Base-by-base conservation (phyloP, 2,888 invertebrate species). In the Amphiduros pacificus region DNA sequence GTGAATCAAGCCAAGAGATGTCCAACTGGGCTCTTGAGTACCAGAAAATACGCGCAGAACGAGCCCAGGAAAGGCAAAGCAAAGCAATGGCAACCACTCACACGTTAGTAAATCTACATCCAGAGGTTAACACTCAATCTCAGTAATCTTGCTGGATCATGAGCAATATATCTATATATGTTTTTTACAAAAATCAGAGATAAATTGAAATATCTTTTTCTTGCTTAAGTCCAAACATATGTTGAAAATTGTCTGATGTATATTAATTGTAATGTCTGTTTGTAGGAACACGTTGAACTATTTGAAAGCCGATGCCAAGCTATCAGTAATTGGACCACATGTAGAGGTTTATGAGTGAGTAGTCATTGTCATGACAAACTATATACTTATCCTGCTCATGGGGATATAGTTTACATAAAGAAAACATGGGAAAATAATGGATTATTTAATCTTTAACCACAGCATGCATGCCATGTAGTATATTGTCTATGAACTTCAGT, bases 261-360 rank as follows among this genome's bases (percentile, higher is more conserved):
- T 5, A 28, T 22, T 52, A 6, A 14, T 54, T 54, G 24, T 36
- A 40, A 14, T 36, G 24, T 61, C 32, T 49, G 22, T 50, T 51
- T 52, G 6, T 65, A 75, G 74, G 63, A 73, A 71, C 60, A 58
- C 68, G 59, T 63, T 67, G 55, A 72, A 75, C 58, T 69, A 71
- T 28, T 70, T 69, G 52, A 66, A 67, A 22, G 68, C 70, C 50
- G 62, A 68, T 27, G 63, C 72, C 3, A 74, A 70, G 61, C 57
- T 74, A 3, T 66, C 74, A 22, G 65, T 73, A 24, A 79, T 80
- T 65, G 80, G 80, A 40, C 78, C 79, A 32, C 80, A 80, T 70
- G 79, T 79, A 14, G 77, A 80, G 55, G 74, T 80, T 27, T 80
- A 80, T 64, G 73, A 75, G 80, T 80, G 69, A 76, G 76, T 75